Base-by-base conservation (phyloP, 2,888 invertebrate genomes). In the Lasioglossum pauxillum region DNA sequence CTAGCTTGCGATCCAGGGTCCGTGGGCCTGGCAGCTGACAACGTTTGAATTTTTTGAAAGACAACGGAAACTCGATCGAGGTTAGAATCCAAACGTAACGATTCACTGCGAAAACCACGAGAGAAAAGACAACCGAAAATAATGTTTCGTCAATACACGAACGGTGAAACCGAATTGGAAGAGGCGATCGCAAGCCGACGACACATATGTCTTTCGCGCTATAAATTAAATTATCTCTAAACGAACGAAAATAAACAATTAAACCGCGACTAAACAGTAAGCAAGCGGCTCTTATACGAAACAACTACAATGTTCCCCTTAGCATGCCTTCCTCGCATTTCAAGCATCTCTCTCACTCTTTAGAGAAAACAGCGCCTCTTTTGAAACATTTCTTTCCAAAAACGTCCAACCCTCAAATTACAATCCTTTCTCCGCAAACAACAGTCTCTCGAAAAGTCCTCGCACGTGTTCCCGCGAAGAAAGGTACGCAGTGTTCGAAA, bases 1-100 rank as follows among this genome's bases (percentile, higher is more conserved):
- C 91, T 86, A 91, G 85, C 89, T 90, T 88, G 87, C 87, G 81
- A 87, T 64, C 53, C 78, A 85, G 84, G 84, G 87, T 85, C 78
- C 80, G 77, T 64, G 57, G 83, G 57, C 57, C 75, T 53, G 69
- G 57, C 49, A 76, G 41, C 71, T 71, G 46, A 75, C 80, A 86
- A 82, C 60, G 77, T 75, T 71, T 80, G 74, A 74, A 75, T 44
- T 67, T 67, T 72, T 67, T 75, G 85, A 87, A 87, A 87, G 85
- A 85, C 83, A 80, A 76, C 41, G 72, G 80, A 31, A n/a, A 1
- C 35, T 60, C 27, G 44, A 46, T 44, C 44, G 46, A 78, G 57
- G 64, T 49, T 73, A 53, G 14, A 35, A 46, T 38, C 23, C 12
- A 75, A 49, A 75, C 8, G 44, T 14, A 46, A 75, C 38, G 41